A percentile compares a stretch with the other conserved stretches of the same genome.
Conservation (phyloP, 2,888 invertebrate genomes). For the Bellardia bayeri region DNA sequence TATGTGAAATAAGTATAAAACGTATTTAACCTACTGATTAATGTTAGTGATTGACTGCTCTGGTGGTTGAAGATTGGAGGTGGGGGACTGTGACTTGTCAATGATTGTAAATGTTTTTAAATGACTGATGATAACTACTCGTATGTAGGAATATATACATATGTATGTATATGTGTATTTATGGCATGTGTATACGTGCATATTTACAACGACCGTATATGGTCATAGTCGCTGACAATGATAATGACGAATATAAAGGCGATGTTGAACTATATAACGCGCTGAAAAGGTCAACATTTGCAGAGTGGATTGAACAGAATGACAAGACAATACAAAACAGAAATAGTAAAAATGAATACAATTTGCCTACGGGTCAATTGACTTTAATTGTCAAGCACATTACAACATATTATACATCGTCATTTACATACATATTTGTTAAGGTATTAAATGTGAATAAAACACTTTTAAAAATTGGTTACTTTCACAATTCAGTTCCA, state of each 20-base stretch:
- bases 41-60: constrained; percentile 2
- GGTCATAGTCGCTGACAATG: constrained; percentile 33
- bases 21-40: constrained; percentile 60
- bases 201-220: background rate
- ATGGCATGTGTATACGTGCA: background rate
- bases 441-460: constrained; percentile 4
- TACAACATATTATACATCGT: background rate
- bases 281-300: constrained; percentile 63
- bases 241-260: constrained; percentile 35
- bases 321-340: constrained; percentile 4
- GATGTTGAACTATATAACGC: constrained; percentile 30
- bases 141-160: background rate
- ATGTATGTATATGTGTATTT: background rate
- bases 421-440: background rate
- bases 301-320: constrained; percentile 7
- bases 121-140: constrained; percentile 33
- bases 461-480: too few relatives aligned
- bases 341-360: constrained; percentile 24
- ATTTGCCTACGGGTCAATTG: constrained; percentile 63
- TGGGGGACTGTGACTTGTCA: constrained; percentile 5
- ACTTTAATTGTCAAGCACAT: constrained; percentile 55
- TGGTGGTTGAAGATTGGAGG: background rate
- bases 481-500: too few relatives aligned
- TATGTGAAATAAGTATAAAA: constrained; percentile 48
- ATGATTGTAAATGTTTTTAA: constrained; percentile 26